Evolutionary conservation across 2,888 invertebrate genomes (phyloP).

Genomic region (Antheraea yamamai): DNA sequence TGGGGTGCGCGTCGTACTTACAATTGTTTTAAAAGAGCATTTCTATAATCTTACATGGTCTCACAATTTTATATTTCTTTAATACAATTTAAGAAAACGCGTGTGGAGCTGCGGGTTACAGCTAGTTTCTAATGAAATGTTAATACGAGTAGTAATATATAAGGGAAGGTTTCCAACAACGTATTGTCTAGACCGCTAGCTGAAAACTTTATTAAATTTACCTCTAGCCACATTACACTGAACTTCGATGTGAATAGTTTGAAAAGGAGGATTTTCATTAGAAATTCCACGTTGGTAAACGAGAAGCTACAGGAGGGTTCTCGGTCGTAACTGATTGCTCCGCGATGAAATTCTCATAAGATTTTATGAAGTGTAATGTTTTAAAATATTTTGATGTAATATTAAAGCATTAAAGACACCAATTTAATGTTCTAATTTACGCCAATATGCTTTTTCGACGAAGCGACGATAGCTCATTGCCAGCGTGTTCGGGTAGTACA

Average conservation of each 20-base stretch:
- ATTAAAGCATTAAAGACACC: too few species aligned
- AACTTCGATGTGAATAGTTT: neutral
- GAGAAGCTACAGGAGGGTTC: neutral
- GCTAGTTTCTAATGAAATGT: neutral
- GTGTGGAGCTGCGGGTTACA: too few species aligned
- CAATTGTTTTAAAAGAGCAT: too few species aligned
- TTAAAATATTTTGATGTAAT: neutral
- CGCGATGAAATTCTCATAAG: neutral
- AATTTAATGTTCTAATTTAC: too few species aligned
- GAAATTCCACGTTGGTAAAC: conserved; percentile 4
- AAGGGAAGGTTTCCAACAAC: neutral
- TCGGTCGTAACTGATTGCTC: neutral
- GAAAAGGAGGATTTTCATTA: conserved; percentile 5
- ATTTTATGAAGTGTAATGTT: neutral
- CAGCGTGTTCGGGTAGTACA: too few species aligned
- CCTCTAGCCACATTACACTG: neutral
- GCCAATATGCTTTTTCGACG: too few species aligned
- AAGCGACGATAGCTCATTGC: too few species aligned
- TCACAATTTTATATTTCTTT: too few species aligned
- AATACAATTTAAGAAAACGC: too few species aligned
- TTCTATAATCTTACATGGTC: too few species aligned
- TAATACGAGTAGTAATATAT: neutral
- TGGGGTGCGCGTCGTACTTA: too few species aligned
- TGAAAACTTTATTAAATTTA: conserved; percentile 4
- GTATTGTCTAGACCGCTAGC: neutral